phyloP scores from a whole-genome alignment of 2,113 vertebrate genomes.

The Apteryx owenii region DNA sequence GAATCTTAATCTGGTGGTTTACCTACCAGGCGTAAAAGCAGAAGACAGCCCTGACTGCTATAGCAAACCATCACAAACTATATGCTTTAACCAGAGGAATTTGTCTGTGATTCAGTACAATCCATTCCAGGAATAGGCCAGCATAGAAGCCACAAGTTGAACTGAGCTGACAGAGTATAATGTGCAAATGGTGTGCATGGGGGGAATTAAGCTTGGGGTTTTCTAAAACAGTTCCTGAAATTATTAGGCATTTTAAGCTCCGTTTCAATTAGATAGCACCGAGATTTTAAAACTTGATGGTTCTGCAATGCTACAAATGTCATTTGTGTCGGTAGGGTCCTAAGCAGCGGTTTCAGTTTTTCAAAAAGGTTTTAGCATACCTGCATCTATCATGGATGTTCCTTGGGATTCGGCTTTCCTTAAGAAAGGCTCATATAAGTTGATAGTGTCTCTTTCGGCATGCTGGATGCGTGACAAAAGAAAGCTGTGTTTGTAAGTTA shows the following conservation, averaged over 20 bases:
- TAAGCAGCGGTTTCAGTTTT: not conserved
- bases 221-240: not conserved
- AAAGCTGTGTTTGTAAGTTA: constrained; percentile 15
- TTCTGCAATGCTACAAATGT: not conserved
- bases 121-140: not conserved
- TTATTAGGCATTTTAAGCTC: not conserved
- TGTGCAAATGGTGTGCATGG: not conserved
- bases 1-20: not conserved
- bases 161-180: not conserved
- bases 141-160: not conserved
- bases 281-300: not conserved
- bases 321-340: not conserved
- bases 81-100: not conserved
- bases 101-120: not conserved
- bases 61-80: not conserved
- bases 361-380: not conserved
- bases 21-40: not conserved
- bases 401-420: not conserved
- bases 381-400: not conserved
- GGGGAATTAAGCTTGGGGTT: not conserved
- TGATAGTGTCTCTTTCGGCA: constrained; percentile 18
- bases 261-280: not conserved
- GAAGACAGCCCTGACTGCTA: not conserved
- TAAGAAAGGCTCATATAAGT: constrained; percentile 9
- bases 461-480: constrained; percentile 13